A percentile compares a stretch with the other conserved stretches of the same genome.
Conservation (phyloP, 1,140 invertebrate genomes). For the Tetragonula clypearis region DNA sequence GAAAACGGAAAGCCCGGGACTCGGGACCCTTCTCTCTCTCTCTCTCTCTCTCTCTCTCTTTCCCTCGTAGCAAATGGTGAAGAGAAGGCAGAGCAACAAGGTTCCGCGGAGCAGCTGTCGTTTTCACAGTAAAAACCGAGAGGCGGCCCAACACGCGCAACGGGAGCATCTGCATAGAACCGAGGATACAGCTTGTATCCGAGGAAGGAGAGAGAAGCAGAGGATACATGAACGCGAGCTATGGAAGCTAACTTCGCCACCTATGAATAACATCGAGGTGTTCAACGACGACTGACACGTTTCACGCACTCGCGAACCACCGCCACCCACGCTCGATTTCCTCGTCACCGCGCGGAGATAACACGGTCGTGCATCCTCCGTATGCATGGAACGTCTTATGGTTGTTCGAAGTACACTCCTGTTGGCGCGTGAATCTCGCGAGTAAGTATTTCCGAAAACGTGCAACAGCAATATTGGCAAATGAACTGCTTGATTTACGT, state of each 20-base stretch:
- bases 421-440: slow-evolving; percentile 1
- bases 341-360: slow-evolving; percentile 5
- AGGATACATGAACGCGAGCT: neutral
- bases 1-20: slow-evolving; percentile 40
- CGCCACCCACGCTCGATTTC: slow-evolving; percentile 14
- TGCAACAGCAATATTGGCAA: too few species aligned
- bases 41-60: too few species aligned
- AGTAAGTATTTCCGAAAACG: neutral
- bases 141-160: slow-evolving; percentile 1
- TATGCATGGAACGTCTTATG: neutral
- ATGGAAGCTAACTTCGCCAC: slow-evolving; percentile 48
- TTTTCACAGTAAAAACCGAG: slow-evolving; percentile 44
- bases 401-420: neutral
- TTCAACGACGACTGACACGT: slow-evolving; percentile 43
- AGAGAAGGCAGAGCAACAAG: neutral
- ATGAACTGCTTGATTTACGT: too few species aligned
- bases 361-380: neutral
- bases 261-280: slow-evolving; percentile 62
- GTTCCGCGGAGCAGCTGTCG: slow-evolving; percentile 59
- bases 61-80: slow-evolving; percentile 47
- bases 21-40: neutral
- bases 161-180: slow-evolving; percentile 16
- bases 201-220: neutral
- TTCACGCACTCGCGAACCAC: slow-evolving; percentile 30
- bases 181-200: slow-evolving; percentile 25